These are phyloP conservation scores for Neoascia interrupta DNA, from an alignment of 2,888 invertebrate species.

Conservation along the genomic window DNA sequence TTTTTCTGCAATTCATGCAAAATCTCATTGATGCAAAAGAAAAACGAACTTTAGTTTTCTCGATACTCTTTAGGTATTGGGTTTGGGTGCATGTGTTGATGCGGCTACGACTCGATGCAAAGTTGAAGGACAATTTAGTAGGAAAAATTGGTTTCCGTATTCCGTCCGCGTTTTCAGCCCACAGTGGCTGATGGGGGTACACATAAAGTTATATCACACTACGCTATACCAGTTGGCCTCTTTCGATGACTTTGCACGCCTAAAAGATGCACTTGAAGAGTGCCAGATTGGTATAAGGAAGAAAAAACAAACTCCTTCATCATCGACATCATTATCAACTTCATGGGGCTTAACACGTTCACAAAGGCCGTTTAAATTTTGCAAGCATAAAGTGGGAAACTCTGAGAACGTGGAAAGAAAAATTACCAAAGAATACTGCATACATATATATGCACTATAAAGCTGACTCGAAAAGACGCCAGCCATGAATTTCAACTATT, in stretches of 20 bases:
- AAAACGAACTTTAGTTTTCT: too few species aligned
- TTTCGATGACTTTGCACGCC: constrained; percentile 4
- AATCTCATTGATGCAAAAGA: too few species aligned
- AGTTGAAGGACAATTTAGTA: constrained; percentile 12
- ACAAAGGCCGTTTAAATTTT: background rate
- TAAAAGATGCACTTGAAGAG: constrained; percentile 16
- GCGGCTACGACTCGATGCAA: too few species aligned
- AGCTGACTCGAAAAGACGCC: constrained; percentile 1
- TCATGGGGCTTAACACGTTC: constrained; percentile 13
- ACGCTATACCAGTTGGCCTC: background rate
- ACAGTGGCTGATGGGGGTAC: too few species aligned
- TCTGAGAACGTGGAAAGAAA: background rate
- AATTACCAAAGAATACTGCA: background rate
- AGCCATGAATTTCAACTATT: constrained; percentile 31
- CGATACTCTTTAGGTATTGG: too few species aligned
- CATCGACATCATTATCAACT: constrained; percentile 14
- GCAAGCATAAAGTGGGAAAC: background rate
- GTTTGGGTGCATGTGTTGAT: too few species aligned
- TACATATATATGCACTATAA: background rate
- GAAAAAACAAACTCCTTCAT: constrained; percentile 1
- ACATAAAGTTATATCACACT: constrained; percentile 1
- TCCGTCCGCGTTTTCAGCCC: constrained; percentile 14
- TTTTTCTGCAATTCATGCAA: too few species aligned
- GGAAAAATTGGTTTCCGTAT: constrained; percentile 28
- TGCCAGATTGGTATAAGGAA: constrained; percentile 1